A percentile compares a stretch with the other conserved stretches of the same genome.
Conservation (phyloP, 1,140 invertebrate species). For the Pectinophora gossypiella region DNA sequence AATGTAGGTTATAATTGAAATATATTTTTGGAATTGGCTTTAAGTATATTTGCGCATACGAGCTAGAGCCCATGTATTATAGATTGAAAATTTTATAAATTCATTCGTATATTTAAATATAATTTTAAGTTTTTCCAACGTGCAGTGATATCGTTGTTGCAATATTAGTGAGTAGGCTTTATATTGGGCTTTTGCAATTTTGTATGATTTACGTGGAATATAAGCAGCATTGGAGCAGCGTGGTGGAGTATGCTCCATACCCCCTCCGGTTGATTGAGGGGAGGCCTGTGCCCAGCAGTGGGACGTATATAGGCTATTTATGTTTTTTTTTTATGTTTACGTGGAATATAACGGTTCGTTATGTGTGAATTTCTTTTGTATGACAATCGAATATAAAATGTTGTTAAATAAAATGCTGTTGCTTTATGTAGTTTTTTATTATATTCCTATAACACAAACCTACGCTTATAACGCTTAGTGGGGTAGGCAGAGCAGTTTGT, state of each 20-base stretch:
- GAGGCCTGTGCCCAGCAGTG: no score
- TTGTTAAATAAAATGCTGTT: conserved; percentile 62
- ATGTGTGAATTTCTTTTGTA: conserved; percentile 19
- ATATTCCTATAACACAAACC: no score
- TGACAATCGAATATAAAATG: conserved; percentile 31
- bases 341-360: conserved; percentile 10
- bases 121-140: conserved; percentile 23
- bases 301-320: no score
- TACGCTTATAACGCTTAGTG: no score
- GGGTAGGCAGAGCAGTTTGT: no score
- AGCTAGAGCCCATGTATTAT: neutral
- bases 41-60: neutral
- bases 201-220: conserved; percentile 18
- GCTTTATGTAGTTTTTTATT: conserved; percentile 32
- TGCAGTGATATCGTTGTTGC: conserved; percentile 69
- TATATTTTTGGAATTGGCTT: neutral
- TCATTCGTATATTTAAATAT: conserved; percentile 24
- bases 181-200: conserved; percentile 32
- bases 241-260: no score
- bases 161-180: conserved; percentile 66
- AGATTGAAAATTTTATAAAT: conserved; percentile 11
- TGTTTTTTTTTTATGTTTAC: no score
- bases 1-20: neutral
- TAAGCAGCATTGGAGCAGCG: no score
- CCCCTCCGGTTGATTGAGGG: no score